Conservation (phyloP, 2,113 vertebrate species). For the Chloropsis hardwickii region DNA sequence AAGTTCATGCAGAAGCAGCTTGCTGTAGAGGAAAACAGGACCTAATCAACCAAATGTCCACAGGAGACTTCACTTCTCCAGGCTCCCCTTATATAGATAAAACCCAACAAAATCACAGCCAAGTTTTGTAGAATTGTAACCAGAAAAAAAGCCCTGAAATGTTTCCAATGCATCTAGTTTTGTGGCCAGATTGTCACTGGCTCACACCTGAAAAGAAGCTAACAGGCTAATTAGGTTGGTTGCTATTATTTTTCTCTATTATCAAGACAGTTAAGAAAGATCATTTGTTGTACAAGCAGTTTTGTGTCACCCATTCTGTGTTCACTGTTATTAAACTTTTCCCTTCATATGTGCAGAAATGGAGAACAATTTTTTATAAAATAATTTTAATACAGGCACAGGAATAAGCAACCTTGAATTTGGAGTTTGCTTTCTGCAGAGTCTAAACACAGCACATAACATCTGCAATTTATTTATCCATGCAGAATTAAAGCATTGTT, state of each 20-base stretch:
- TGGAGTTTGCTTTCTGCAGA: neutral
- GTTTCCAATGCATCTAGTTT: neutral
- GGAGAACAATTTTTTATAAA: neutral
- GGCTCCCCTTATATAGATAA: neutral
- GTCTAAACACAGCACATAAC: neutral
- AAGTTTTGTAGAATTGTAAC: neutral
- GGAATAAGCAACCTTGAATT: neutral
- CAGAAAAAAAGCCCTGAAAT: neutral
- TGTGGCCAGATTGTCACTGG: neutral
- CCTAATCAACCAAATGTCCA: neutral
- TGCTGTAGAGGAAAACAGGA: neutral
- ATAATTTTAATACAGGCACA: neutral
- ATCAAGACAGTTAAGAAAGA: neutral
- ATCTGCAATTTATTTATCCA: neutral
- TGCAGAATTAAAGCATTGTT: neutral
- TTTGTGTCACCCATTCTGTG: neutral
- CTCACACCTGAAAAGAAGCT: neutral
- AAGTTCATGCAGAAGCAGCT: neutral
- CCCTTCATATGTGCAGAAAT: neutral
- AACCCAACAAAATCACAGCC: neutral
- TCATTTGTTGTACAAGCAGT: neutral
- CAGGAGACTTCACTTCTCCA: neutral
- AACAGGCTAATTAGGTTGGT: neutral
- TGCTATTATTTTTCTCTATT: neutral
- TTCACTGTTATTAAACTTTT: neutral